A percentile compares a stretch with the other conserved stretches of the same genome.
Conservation (phyloP, 2,888 invertebrate genomes). For the Lepeophtheirus nordmannii region DNA sequence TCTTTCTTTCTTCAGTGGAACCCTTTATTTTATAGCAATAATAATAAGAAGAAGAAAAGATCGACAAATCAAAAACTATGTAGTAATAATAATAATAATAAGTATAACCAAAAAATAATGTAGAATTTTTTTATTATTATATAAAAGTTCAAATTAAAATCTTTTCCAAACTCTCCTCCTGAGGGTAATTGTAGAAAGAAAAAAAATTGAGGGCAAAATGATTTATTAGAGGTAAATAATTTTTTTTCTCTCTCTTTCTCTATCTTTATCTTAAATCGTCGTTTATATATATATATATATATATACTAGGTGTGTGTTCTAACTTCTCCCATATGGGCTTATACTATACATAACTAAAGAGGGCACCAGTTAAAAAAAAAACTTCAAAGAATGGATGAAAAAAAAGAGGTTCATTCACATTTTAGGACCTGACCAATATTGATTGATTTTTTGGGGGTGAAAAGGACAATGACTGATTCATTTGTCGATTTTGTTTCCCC, state of each 20-base stretch:
- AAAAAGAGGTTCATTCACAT: too few species aligned
- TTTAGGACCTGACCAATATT: too few species aligned
- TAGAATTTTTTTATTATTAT: not conserved
- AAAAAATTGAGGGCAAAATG: slow-evolving; percentile 1
- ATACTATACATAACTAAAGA: not conserved
- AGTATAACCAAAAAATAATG: too few species aligned
- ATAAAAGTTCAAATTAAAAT: slow-evolving; percentile 3
- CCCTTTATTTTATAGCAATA: slow-evolving; percentile 16
- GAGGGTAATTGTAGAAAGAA: slow-evolving; percentile 2
- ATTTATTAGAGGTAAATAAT: slow-evolving; percentile 7
- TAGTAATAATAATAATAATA: too few species aligned
- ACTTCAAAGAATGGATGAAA: too few species aligned
- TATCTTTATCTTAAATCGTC: not conserved
- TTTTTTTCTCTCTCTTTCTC: not conserved
- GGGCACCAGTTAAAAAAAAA: not conserved
- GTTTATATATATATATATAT: too few species aligned
- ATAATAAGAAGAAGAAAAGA: not conserved
- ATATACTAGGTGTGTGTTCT: too few species aligned
- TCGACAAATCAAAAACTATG: not conserved
- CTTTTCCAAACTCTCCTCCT: not conserved
- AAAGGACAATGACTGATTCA: too few species aligned
- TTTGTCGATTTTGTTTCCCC: too few species aligned
- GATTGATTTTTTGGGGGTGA: too few species aligned
- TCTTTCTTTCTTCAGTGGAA: not conserved
- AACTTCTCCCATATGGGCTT: not conserved